phyloP scores from a whole-genome alignment of 2,113 vertebrate species.

The Corapipo altera region DNA sequence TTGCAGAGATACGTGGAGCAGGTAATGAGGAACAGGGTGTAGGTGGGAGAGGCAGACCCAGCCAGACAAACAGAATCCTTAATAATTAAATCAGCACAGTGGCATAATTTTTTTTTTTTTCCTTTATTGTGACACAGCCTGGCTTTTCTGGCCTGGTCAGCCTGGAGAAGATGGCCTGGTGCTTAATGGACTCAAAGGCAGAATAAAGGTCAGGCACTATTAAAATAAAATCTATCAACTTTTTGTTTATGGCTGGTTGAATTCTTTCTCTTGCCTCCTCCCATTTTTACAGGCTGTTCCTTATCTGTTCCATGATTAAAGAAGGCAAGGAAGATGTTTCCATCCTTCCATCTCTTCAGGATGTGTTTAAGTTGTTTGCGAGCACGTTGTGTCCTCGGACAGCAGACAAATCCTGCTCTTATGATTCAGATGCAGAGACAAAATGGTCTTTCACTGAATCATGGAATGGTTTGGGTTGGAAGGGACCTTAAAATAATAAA shows the following conservation, averaged over 20 bases:
- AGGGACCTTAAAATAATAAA: not conserved
- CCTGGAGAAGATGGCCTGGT: not conserved
- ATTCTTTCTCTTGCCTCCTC: not conserved
- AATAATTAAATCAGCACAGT: slow-evolving; percentile 5
- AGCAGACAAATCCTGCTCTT: not conserved
- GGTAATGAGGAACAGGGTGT: slow-evolving; percentile 67
- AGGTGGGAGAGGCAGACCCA: slow-evolving; percentile 29
- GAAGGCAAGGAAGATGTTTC: not conserved
- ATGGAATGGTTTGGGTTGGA: not conserved
- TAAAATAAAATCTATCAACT: not conserved
- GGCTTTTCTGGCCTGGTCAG: not conserved
- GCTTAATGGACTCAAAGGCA: not conserved
- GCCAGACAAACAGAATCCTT: slow-evolving; percentile 6
- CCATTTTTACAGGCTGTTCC: not conserved
- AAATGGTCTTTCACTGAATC: not conserved
- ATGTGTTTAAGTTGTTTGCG: not conserved
- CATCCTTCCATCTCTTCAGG: not conserved
- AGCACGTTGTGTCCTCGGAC: not conserved
- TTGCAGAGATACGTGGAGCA: slow-evolving; percentile 74
- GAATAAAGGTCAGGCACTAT: not conserved
- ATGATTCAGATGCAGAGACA: not conserved
- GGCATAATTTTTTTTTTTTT: not conserved
- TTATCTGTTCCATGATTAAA: not conserved
- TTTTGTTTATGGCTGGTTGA: not conserved
- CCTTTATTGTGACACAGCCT: not conserved